Base-by-base conservation (phyloP, 2,888 invertebrate species). In the Ectemnius cavifrons region DNA sequence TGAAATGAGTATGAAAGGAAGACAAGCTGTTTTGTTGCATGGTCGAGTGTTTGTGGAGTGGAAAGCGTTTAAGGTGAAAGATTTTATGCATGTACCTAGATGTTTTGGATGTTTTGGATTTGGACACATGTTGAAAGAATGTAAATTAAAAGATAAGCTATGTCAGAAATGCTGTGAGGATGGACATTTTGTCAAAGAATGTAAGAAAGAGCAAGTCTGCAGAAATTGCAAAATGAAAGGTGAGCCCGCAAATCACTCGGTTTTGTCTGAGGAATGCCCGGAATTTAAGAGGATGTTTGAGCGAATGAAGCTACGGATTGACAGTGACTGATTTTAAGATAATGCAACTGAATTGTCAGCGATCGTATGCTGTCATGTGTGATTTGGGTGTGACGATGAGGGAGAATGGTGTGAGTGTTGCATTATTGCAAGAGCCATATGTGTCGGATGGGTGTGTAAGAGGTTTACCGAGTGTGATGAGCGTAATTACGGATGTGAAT, bases 351-450 rank as follows among this genome's bases (percentile, higher is more conserved):
- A 73, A 73, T 6, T 73, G 62, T 23, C 68, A 65, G 16, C 2
- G 58, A 4, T 28, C 65, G 28, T 69, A 65, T 58, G 37, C 13
- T 0, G 73, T 65, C 0, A 58, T 66, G 45, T 58, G 69, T 62
- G 62, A 69, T 11, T 2, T 63, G 28, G 37, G 13, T 62, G 59
- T 63, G 2, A 46, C 63, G 0, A 4, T 70, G 1, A 0, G 57
- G 0, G 57, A 18, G 4, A 57, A 18, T 18, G 16, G 20, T 11
- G 57, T 18, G 20, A 59, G 49, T 57, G 57, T 66, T 28, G 59
- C 59, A 3, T 5, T 66, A n/a, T 5, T 69, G 5, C 69, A 73
- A 11, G 73, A 70, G n/a, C 28, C 56, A 11, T 70, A 66, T 69
- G 63, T 73, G 0, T 0, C 4, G 5, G 0, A 28, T 56, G 66